phyloP scores from a whole-genome alignment of 2,888 invertebrate species.

The Microlaimidae sp. region DNA sequence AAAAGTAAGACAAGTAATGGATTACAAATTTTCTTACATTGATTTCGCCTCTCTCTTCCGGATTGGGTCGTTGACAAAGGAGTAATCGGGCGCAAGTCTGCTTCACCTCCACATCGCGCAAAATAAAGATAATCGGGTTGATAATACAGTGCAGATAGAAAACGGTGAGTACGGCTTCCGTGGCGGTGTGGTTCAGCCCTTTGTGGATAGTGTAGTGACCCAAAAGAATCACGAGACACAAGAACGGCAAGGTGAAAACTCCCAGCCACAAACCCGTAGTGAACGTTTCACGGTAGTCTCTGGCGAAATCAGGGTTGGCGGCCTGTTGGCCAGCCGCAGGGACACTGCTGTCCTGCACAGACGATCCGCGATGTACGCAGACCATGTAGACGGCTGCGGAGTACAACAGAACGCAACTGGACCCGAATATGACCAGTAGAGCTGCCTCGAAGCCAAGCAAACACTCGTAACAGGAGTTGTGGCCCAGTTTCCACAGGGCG shows the following conservation, averaged over 20 bases:
- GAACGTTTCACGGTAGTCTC: slow-evolving; percentile 2
- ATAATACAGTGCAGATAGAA: slow-evolving; percentile 2
- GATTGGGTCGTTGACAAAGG: too few species aligned
- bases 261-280: slow-evolving; percentile 3
- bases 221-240: not conserved
- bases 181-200: not conserved
- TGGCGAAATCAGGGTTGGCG: not conserved
- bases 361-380: not conserved
- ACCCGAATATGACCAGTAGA: not conserved
- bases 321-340: not conserved
- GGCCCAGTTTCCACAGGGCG: not conserved
- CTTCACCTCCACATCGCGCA: not conserved
- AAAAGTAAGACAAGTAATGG: too few species aligned
- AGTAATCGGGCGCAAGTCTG: not conserved
- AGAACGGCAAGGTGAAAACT: not conserved
- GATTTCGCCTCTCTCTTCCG: too few species aligned
- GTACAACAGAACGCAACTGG: not conserved
- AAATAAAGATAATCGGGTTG: slow-evolving; percentile 3
- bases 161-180: slow-evolving; percentile 3
- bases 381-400: not conserved
- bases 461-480: slow-evolving; percentile 1
- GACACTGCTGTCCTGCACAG: not conserved
- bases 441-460: slow-evolving; percentile 5
- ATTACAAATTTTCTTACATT: too few species aligned
- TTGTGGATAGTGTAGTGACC: not conserved